phyloP scores from a whole-genome alignment of 2,113 vertebrate genomes.

The Oncorhynchus nerka region DNA sequence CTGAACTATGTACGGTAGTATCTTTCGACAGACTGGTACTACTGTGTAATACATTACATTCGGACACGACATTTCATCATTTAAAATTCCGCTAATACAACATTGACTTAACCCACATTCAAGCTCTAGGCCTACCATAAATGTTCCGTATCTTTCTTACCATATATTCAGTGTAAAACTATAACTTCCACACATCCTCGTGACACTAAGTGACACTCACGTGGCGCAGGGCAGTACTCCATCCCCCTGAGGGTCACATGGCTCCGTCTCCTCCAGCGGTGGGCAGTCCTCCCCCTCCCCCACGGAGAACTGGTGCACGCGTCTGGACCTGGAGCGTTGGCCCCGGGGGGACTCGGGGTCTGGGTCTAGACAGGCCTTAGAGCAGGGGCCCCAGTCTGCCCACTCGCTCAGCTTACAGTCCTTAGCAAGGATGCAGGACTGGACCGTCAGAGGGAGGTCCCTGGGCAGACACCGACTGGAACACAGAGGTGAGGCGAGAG shows the following conservation, averaged over 20 bases:
- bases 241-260: conserved; percentile 79
- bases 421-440: conserved; percentile 88
- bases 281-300: conserved; percentile 81
- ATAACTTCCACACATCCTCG: neutral
- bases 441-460: conserved; percentile 85
- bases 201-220: conserved; percentile 73
- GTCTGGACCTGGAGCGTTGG: conserved; percentile 74
- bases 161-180: no score
- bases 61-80: no score
- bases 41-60: neutral
- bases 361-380: conserved; percentile 80
- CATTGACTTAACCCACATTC: no score
- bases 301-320: conserved; percentile 81
- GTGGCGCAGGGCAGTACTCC: conserved; percentile 78
- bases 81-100: no score
- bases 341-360: conserved; percentile 71
- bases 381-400: conserved; percentile 86
- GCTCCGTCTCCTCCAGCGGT: conserved; percentile 78
- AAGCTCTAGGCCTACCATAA: no score
- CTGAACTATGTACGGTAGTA: no score
- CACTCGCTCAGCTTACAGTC: conserved; percentile 89
- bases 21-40: no score
- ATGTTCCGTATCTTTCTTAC: no score
- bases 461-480: conserved; percentile 85
- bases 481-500: conserved; percentile 8